Conservation (phyloP, 2,888 invertebrate species). For the Acanthosoma haemorrhoidale region DNA sequence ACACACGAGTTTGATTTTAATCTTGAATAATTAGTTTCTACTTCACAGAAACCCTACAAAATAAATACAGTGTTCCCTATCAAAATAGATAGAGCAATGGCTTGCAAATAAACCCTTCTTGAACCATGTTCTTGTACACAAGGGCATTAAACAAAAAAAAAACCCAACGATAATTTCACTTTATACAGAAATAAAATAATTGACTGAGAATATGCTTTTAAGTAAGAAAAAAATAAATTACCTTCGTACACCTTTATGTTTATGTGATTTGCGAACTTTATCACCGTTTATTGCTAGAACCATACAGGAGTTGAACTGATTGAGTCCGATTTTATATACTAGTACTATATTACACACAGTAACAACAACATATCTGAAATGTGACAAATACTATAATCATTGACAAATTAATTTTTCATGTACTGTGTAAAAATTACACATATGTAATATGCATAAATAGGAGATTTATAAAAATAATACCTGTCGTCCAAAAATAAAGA, state of each 20-base stretch:
- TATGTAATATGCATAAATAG: neutral
- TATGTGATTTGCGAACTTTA: neutral
- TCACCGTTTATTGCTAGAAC: slow-evolving; percentile 13
- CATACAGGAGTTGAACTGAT: slow-evolving; percentile 8
- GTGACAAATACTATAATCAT: neutral
- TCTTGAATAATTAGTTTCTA: too few species aligned
- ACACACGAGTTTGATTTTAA: too few species aligned
- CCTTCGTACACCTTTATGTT: neutral
- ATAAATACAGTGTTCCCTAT: too few species aligned
- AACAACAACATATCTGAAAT: slow-evolving; percentile 20
- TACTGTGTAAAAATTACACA: neutral
- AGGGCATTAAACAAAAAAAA: too few species aligned
- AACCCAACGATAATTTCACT: too few species aligned
- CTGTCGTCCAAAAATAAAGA: neutral
- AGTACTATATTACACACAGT: slow-evolving; percentile 20
- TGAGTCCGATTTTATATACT: slow-evolving; percentile 7
- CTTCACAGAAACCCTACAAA: too few species aligned
- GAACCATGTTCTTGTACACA: too few species aligned
- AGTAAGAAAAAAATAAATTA: neutral
- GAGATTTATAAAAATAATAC: neutral
- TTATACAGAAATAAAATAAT: too few species aligned
- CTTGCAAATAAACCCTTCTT: too few species aligned
- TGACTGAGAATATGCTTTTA: too few species aligned
- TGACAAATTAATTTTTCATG: neutral
- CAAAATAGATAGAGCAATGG: too few species aligned